Base-by-base conservation (phyloP, 2,797 vertebrate species). In the Chrosomus eos region DNA sequence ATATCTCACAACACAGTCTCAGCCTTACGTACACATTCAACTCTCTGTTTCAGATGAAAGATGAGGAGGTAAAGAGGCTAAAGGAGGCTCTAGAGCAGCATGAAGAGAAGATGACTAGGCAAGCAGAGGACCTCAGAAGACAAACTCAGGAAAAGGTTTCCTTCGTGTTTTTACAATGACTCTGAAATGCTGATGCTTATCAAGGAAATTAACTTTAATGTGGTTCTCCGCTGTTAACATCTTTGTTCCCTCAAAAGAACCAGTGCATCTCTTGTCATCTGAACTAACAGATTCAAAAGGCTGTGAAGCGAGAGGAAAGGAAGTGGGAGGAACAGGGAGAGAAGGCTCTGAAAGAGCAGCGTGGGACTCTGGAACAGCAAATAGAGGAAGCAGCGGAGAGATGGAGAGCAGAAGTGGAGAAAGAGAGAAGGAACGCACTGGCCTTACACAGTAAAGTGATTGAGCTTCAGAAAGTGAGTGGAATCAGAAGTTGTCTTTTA, bases 401-500 rank as follows among this genome's bases (percentile, higher is more conserved):
- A 23, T 40, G 87, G 60, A 88, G n/a, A 85, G 88, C 83, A 16
- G 77, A 87, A 55, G 72, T 89, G 82, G 92, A 95, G 79, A 79
- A 58, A 66, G 94, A 95, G 70, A 92, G 76, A 84, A 93, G 85
- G 55, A 88, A 66, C 67, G 26, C 82, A 1, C 18, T 60, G 7
- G 81, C 89, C 84, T 80, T 95, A 82, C 94, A 93, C 77, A 91
- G 89, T 11, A 89, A 94, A 92, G 89, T 92, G 7, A 62, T 72
- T 74, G 90, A 95, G 88, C 90, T 97, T 3, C 93, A 93, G 88
- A 89, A 89, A 88, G 96, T 97, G 82, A 91, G 94, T 1, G 5
- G 8, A 13, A 7, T 58, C 3, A n/a, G 19, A 55, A 21, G 77
- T 19, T 28, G 5, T 21, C 36, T 68, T 16, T 58, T 43, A 43